Evolutionary conservation across 2,113 vertebrate species (phyloP), one percentile per base, ranked within the genome.

Genomic region (Heterocephalus glaber): DNA sequence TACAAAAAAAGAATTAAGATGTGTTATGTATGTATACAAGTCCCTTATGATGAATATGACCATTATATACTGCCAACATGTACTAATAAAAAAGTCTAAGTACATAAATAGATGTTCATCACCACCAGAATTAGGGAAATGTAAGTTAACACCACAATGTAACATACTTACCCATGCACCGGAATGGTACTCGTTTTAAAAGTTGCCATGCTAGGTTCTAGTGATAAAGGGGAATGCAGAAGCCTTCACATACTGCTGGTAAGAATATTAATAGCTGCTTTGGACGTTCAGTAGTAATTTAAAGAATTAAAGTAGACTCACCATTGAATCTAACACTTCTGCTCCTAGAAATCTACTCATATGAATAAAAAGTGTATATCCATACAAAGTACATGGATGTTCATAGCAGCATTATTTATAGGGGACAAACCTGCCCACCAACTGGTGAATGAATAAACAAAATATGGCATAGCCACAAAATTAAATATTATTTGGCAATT

Each of bases 91-190:
- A 44, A 76, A 47, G 41, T 30, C 72, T 74, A 81, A 65, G 9
- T 49, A 76, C 22, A 77, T 56, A 19, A 93, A 80, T 87, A 79
- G 8, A 52, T 80, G 24, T 13, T 72, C 49, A 65, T n/a, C 41
- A 44, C 14, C 38, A 35, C 13, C 24, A 85, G n/a, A 44, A 70
- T 61, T 84, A 91, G 33, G 49, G 47, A 77, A 88, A 72, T 30
- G 30, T 24, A 87, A 76, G 58, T 91, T 66, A 94, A 91, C 82
- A 41, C 66, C 83, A 86, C 56, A 86, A 28, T 76, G 33, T 77
- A n/a, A 84, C 47, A 70, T 14, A 84, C 44, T 88, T 94, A 54
- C 19, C 76, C 11, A 68, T 47, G 44, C 22, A 14, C 44, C 44
- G 60, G 30, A 80, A 56, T 14, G 54, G 54, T 41, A 44, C 44